Conservation (phyloP, 2,888 invertebrate genomes). For the Blera fallax region DNA sequence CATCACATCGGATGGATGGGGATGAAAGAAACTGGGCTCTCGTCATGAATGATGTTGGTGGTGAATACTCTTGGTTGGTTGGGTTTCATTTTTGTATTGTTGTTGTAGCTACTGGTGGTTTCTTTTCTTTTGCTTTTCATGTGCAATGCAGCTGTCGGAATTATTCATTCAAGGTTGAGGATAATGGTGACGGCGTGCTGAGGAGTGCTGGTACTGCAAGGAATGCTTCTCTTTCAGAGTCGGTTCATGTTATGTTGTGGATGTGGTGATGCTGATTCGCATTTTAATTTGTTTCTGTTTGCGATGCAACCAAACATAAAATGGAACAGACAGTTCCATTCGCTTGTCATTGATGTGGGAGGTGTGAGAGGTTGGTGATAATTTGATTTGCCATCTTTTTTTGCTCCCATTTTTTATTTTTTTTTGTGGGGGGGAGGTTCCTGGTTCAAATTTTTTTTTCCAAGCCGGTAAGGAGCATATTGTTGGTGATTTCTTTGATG, state of each 20-base stretch:
- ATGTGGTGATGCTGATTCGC: conserved; percentile 42
- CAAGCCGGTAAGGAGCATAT: conserved; percentile 18
- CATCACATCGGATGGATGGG: conserved; percentile 1
- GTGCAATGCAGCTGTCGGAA: conserved; percentile 60
- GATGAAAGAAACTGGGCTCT: not conserved
- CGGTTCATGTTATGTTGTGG: conserved; percentile 32
- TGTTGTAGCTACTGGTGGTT: conserved; percentile 12
- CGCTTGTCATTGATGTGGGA: conserved; percentile 1
- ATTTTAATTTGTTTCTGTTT: conserved; percentile 59
- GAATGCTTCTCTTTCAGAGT: conserved; percentile 29
- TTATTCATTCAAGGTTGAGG: conserved; percentile 44
- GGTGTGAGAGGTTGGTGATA: conserved; percentile 23
- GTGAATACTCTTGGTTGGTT: conserved; percentile 39
- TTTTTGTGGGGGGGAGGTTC: not conserved
- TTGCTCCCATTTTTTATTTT: not conserved
- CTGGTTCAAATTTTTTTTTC: not conserved
- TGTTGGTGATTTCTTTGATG: conserved; percentile 64
- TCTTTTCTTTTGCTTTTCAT: conserved; percentile 31
- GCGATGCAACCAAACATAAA: conserved; percentile 56
- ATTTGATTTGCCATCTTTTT: conserved; percentile 46
- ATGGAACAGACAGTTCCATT: conserved; percentile 46
- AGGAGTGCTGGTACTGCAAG: conserved; percentile 22
- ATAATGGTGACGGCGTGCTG: not conserved
- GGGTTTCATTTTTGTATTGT: conserved; percentile 47
- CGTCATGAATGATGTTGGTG: conserved; percentile 25